A percentile compares a stretch with the other conserved stretches of the same genome.
These are phyloP conservation scores for Artemia franciscana DNA, from an alignment of 1,140 invertebrate genomes.

Conservation along the genomic window DNA sequence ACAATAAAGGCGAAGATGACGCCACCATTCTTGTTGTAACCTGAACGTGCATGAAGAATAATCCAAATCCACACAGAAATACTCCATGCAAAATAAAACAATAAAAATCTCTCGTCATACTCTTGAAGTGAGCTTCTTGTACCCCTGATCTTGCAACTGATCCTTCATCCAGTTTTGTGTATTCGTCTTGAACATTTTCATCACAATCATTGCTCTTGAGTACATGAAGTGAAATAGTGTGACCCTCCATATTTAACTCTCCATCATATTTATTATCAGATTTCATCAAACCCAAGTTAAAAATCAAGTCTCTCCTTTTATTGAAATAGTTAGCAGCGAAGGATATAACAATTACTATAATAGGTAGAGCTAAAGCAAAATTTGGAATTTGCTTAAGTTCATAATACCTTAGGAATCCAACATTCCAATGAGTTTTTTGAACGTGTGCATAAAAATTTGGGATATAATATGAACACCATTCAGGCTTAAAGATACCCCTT, in stretches of 20 bases:
- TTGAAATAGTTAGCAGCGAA: constrained; percentile 21
- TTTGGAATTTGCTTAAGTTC: constrained; percentile 76
- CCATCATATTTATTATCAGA: constrained; percentile 4
- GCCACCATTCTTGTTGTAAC: constrained; percentile 50
- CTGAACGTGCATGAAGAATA: constrained; percentile 61
- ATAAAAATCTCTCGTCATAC: too few relatives aligned
- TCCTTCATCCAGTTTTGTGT: too few relatives aligned
- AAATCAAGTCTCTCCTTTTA: constrained; percentile 10
- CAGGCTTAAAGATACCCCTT: constrained; percentile 20
- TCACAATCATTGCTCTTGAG: too few relatives aligned
- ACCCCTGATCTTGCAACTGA: too few relatives aligned
- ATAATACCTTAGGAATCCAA: constrained; percentile 75
- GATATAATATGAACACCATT: constrained; percentile 48
- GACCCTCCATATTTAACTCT: too few relatives aligned
- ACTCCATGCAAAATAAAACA: constrained; percentile 48
- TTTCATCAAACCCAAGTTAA: constrained; percentile 11
- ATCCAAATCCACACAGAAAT: constrained; percentile 45
- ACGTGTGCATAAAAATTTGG: constrained; percentile 68
- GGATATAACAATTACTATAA: constrained; percentile 35
- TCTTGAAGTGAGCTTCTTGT: too few relatives aligned
- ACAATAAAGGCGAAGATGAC: constrained; percentile 56
- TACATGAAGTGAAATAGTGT: too few relatives aligned
- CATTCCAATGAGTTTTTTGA: constrained; percentile 72
- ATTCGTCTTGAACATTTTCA: too few relatives aligned
- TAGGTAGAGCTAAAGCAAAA: constrained; percentile 62